Conservation (phyloP, 2,113 vertebrate species). For the Gallinago undulata region DNA sequence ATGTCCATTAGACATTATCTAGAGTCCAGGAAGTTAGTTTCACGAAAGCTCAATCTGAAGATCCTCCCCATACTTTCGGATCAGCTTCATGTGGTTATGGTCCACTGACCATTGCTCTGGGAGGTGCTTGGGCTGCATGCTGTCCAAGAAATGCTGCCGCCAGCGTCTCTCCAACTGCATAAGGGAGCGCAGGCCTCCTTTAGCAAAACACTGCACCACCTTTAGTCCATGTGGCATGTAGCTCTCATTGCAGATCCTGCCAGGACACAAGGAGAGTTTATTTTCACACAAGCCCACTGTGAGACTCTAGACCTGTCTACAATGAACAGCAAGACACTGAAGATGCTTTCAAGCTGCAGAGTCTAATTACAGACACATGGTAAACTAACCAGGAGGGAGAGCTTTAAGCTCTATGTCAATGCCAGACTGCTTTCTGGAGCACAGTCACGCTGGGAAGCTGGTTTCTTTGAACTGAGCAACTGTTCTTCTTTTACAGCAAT, state of each 20-base stretch:
- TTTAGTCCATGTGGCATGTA: constrained; percentile 93
- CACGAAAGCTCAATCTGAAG: constrained; percentile 79
- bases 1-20: background rate
- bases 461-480: background rate
- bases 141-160: constrained; percentile 93
- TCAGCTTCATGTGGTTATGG: constrained; percentile 93
- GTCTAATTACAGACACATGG: background rate
- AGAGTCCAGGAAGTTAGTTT: background rate
- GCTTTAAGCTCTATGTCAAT: background rate
- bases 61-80: constrained; percentile 88
- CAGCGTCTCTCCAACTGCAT: constrained; percentile 93
- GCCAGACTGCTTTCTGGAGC: background rate
- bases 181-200: constrained; percentile 83
- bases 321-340: background rate
- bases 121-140: constrained; percentile 89
- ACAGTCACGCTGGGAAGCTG: background rate
- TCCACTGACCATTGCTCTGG: constrained; percentile 91
- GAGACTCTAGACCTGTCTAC: background rate
- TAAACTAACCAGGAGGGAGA: background rate
- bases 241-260: constrained; percentile 90
- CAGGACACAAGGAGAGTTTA: constrained; percentile 54
- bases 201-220: constrained; percentile 84
- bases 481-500: background rate
- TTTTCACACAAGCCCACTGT: background rate
- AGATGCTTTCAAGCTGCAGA: background rate